Evolutionary conservation across 2,888 invertebrate genomes (phyloP), one percentile per base, ranked within the genome.

Genomic region (Acanthacorydalis orientalis): DNA sequence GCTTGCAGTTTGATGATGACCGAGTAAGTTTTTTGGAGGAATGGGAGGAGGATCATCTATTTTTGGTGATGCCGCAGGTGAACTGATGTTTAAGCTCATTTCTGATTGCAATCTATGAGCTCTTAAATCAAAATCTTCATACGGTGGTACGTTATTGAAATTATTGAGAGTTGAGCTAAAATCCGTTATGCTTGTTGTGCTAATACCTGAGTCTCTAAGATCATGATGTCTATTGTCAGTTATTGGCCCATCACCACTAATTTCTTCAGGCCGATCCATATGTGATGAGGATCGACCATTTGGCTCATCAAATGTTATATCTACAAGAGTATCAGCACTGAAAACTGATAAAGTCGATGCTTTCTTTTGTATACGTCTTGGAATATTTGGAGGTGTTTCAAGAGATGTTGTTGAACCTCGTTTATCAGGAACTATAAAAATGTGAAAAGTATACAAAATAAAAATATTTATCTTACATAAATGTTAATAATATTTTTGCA

Each of bases 151-250:
- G 47, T 63, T 62, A 50, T 67, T 66, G 51, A 67, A 64, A 54
- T 66, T 65, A 46, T 65, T 67, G 41, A 65, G 50, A 47, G 58
- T 60, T 10, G 47, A 33, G 7, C 60, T 59, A 14, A 67, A 51
- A 48, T 67, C 66, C 38, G 62, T 55, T 4, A 67, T 56, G 50
- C 66, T 67, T 12, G 66, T 60, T 0, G 67, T 67, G 0, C 66
- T 65, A 42, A 69, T 67, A 11, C 74, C 74, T 2, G 74, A 74
- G 57, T 75, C 75, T 6, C 74, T 64, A 10, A 74, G 60, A 54
- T 74, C 74, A 48, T 70, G 64, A 47, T 57, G 56, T 32, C 60
- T 61, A 9, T 51, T 40, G 8, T 57, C 56, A 3, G 52, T 37
- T 12, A 39, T 9, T 3, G 14, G 15, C 12, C 11, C 39, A 16